Evolutionary conservation across 2,888 invertebrate genomes (phyloP), one percentile per base, ranked within the genome.

Genomic region (Apotomis capreana): DNA sequence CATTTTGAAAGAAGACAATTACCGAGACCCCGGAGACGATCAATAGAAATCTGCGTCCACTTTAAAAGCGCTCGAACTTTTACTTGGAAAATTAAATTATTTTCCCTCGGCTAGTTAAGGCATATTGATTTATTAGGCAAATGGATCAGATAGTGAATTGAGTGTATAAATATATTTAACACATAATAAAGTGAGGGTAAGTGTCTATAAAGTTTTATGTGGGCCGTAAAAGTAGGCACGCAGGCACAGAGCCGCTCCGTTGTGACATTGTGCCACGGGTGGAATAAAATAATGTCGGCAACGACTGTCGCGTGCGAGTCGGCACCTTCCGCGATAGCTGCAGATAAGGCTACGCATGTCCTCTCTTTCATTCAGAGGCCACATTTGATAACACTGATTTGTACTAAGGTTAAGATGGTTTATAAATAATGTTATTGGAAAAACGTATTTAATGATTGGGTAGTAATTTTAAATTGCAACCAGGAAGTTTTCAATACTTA

Each of bases 151-250:
- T 82, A 82, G 77, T 76, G 74, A 83, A 82, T 82, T 79, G 76
- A 79, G 78, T 78, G 75, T 81, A 79, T 84, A 84, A 80, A 80
- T 80, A 81, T 82, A 83, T 83, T 83, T 82, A 82, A 81, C 84
- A 82, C 82, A 82, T 84, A 85, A 82, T 85, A 83, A 85, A 85
- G 76, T 78, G 76, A 74, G 76, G 77, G 78, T 82, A 79, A 84
- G 81, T 75, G 79, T 77, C 83, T 79, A 85, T 84, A 85, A 85
- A 85, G 75, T 83, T 85, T 85, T 85, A 85, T 82, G 83, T 78
- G 74, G 67, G 77, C 79, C 78, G 78, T 85, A 85, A 85, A 84
- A 83, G 82, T 80, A 81, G 81, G 80, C 79, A 78, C 78, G 81
- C 77, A 70, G 78, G 80, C 79, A 75, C 74, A 76, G 78, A 79